Base-by-base conservation (phyloP, 1,140 invertebrate species). In the Pollicipes pollicipes region DNA sequence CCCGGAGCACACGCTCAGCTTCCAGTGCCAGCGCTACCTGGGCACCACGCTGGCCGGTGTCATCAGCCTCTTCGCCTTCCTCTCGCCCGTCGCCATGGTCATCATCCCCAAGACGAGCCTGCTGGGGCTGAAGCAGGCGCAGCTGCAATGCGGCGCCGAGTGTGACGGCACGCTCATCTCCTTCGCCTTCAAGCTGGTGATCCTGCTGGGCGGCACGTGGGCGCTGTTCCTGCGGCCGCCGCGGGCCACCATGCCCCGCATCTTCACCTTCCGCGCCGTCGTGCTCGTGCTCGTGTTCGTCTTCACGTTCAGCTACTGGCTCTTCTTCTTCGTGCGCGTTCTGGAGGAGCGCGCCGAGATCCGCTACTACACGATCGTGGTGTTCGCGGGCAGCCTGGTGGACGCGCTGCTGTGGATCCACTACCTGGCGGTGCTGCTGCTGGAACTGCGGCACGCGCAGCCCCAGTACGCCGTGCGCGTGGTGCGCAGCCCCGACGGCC, bases 341-440 rank as follows among this genome's bases (percentile, higher is more conserved):
- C 72, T 83, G 73, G 77, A 83, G 77, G 27, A 66, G 64, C 16
- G 8, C 6, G 10, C 10, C 28, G 6, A 3, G 76, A 74, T 76
- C 77, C 71, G 74, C 32, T 77, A 77, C 70, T 71, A 75, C 69
- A 88, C 88, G 68, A 84, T 97, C 75, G 93, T 97, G 3, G 87
- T 88, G 73, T 97, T 95, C 80, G 90, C 94, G 26, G 88, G 89
- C 26, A 93, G 90, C 76, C 85, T 96, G 76, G 87, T 91, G 1
- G 94, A 98, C 80, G 93, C 94, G 0, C 81, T 98, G 66, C 82
- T 98, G 6, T 97, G 96, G 79, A 90, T 98, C 77, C 94, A 97
- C 80, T 97, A 96, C 78, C 84, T 95, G 71, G 92, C 93, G 68
- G 89, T 98, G 37, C 85, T 98, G 71, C 81, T 98, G 37, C 86